Evolutionary conservation across 1,140 invertebrate genomes (phyloP).

Genomic region (Euwallacea similis): DNA sequence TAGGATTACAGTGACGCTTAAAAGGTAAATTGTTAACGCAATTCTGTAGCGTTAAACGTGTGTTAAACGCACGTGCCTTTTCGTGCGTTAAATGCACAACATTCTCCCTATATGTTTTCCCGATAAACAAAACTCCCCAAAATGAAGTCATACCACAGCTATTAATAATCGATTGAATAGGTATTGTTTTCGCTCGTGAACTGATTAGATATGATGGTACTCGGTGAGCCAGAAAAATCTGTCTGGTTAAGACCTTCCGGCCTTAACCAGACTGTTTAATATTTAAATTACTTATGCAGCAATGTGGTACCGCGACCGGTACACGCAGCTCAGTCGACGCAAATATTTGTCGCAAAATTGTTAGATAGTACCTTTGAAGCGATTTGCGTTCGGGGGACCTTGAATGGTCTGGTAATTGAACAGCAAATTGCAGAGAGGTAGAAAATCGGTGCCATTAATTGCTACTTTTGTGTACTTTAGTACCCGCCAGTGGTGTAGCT

Average conservation of each 20-base stretch:
- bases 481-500: too few relatives aligned
- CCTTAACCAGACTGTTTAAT: neutral
- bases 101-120: too few relatives aligned
- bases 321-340: neutral
- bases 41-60: too few relatives aligned
- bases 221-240: neutral
- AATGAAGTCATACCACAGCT: neutral
- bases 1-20: too few relatives aligned
- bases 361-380: conserved; percentile 2
- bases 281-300: conserved; percentile 4
- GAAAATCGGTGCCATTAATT: conserved; percentile 5
- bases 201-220: conserved; percentile 2
- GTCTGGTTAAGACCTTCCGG: neutral
- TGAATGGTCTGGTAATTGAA: conserved; percentile 5
- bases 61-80: too few relatives aligned
- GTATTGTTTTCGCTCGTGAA: neutral
- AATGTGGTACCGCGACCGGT: neutral
- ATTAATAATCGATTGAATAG: neutral
- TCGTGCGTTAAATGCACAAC: too few relatives aligned
- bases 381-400: neutral
- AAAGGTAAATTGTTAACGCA: too few relatives aligned
- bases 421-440: neutral
- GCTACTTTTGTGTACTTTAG: neutral
- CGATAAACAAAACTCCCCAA: too few relatives aligned
- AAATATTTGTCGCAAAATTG: conserved; percentile 3